A percentile compares a stretch with the other conserved stretches of the same genome.
phyloP scores from a whole-genome alignment of 2,888 invertebrate species.

The Reticulitermes lucifugus region DNA sequence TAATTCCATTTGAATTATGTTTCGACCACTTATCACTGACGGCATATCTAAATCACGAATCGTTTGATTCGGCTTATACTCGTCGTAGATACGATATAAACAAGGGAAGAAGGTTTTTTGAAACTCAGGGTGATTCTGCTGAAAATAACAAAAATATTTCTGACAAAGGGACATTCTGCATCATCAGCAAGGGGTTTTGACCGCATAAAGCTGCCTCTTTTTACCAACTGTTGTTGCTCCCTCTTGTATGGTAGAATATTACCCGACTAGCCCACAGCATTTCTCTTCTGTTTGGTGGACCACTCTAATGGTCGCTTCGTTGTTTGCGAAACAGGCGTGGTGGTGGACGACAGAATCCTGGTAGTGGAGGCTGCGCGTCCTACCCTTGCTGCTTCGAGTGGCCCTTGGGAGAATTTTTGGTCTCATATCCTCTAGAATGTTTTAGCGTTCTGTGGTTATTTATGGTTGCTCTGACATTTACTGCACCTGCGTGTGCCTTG shows the following conservation, averaged over 20 bases:
- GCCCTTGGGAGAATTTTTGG: background rate
- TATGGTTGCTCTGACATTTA: background rate
- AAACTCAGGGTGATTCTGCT: slow-evolving; percentile 38
- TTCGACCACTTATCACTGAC: no score
- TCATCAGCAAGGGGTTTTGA: slow-evolving; percentile 27
- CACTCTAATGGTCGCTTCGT: background rate
- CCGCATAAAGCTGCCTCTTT: background rate
- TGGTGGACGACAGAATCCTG: background rate
- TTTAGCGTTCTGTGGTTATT: background rate
- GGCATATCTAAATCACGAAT: no score
- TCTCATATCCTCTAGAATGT: background rate
- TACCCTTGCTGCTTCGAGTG: slow-evolving; percentile 1
- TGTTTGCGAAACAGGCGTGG: slow-evolving; percentile 24
- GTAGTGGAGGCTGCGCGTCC: background rate
- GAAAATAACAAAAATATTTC: slow-evolving; percentile 9
- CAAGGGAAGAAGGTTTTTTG: background rate
- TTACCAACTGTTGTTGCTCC: background rate
- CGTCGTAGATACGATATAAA: no score
- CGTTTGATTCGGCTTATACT: no score
- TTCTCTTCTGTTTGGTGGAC: slow-evolving; percentile 15
- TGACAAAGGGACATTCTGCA: slow-evolving; percentile 27
- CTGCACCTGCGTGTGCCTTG: background rate
- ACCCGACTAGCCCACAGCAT: slow-evolving; percentile 3
- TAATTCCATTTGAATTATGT: no score
- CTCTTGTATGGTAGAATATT: background rate